Evolutionary conservation across 2,797 vertebrate species (phyloP).

Genomic region (Rhincodon typus): DNA sequence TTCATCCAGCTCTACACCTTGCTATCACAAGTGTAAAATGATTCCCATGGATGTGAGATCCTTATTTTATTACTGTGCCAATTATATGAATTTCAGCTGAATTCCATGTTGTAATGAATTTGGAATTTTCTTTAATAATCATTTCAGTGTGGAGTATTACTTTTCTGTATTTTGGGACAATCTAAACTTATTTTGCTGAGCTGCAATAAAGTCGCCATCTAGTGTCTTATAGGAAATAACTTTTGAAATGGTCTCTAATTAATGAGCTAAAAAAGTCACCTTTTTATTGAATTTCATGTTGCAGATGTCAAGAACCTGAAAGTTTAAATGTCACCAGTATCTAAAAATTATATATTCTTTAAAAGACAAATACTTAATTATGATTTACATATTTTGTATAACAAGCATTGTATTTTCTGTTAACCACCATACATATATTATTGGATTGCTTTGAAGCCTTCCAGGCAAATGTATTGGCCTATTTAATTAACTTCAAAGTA

Average conservation of each 20-base stretch:
- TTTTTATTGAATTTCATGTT: background rate
- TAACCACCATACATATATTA: background rate
- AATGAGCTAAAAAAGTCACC: background rate
- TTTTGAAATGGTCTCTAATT: background rate
- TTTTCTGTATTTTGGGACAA: background rate
- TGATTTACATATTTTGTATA: background rate
- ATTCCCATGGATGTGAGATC: no score
- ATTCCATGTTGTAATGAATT: background rate
- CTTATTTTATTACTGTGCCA: background rate
- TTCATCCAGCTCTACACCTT: no score
- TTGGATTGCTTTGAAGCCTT: background rate
- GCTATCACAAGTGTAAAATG: no score
- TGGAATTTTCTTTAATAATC: background rate
- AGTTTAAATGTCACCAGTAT: background rate
- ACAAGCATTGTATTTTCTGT: background rate
- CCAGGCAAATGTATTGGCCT: background rate
- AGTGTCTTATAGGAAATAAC: background rate
- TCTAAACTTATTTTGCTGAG: background rate
- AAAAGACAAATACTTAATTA: background rate
- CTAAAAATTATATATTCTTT: background rate
- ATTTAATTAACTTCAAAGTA: background rate
- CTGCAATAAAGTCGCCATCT: conserved; percentile 34
- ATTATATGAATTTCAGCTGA: background rate
- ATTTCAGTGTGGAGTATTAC: background rate
- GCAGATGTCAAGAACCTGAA: background rate